These are phyloP conservation scores for Pachyuromys duprasi DNA, from an alignment of 2,797 vertebrate genomes.

Conservation along the genomic window DNA sequence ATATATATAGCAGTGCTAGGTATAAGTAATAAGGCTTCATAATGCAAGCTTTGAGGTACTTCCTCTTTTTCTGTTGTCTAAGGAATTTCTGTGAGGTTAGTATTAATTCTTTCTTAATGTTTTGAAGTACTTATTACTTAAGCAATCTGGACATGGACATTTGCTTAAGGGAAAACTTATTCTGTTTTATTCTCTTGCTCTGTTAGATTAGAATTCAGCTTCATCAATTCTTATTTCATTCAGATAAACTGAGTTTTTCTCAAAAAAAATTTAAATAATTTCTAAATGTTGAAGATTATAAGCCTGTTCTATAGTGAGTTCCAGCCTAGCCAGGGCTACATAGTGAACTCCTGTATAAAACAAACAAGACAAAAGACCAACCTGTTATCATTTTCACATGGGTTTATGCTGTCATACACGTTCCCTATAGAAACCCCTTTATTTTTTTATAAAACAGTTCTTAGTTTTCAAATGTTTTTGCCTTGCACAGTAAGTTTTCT, in stretches of 20 bases:
- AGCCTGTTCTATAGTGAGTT: background rate
- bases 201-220: constrained; percentile 31
- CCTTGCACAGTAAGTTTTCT: background rate
- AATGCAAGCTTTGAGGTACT: background rate
- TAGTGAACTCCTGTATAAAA: background rate
- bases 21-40: background rate
- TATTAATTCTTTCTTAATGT: constrained; percentile 37
- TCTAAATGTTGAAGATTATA: constrained; percentile 34
- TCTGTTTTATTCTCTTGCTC: background rate
- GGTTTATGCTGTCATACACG: background rate
- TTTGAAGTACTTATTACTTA: constrained; percentile 20
- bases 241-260: background rate
- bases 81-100: constrained; percentile 10
- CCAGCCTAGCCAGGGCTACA: background rate
- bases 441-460: background rate
- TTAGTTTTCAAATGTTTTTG: background rate
- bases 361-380: background rate
- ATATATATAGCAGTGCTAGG: background rate
- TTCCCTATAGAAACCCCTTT: background rate
- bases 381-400: background rate
- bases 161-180: background rate
- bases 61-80: constrained; percentile 15
- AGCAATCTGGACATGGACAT: constrained; percentile 17
- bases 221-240: constrained; percentile 25
- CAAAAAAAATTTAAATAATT: background rate